Conservation (phyloP, 92 coral and sea anemone species). For the Palythoa grandiflora region DNA sequence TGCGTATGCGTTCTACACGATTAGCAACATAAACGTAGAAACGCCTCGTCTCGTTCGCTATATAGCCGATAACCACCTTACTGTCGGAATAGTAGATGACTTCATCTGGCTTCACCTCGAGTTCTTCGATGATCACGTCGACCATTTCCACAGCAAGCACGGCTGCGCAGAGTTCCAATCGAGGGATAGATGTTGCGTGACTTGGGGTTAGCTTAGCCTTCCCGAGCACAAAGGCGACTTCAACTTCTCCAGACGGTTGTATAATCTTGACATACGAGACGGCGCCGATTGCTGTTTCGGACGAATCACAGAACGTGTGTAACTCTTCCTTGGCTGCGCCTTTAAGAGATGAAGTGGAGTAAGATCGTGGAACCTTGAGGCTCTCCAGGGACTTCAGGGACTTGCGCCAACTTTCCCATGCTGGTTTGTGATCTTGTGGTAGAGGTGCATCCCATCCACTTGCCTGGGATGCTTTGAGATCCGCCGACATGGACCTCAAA, state of each 20-base stretch:
- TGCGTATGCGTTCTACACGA: slow-evolving; percentile 61
- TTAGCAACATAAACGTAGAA: slow-evolving; percentile 63
- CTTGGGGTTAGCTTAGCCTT: slow-evolving; percentile 67
- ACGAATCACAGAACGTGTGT: slow-evolving; percentile 66
- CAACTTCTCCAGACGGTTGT: slow-evolving; percentile 49
- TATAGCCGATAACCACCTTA: slow-evolving; percentile 68
- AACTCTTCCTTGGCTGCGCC: slow-evolving; percentile 38
- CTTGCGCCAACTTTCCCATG: slow-evolving; percentile 57
- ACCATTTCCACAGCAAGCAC: slow-evolving; percentile 63
- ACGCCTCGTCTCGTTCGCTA: slow-evolving; percentile 55
- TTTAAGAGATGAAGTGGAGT: slow-evolving; percentile 20
- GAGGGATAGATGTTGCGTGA: slow-evolving; percentile 60
- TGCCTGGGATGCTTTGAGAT: slow-evolving; percentile 54
- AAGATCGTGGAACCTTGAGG: slow-evolving; percentile 54
- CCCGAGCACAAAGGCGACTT: slow-evolving; percentile 64
- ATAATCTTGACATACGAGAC: slow-evolving; percentile 52
- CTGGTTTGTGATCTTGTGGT: slow-evolving; percentile 59
- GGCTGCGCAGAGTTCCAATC: slow-evolving; percentile 66
- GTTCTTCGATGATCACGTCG: slow-evolving; percentile 44
- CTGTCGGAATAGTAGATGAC: slow-evolving; percentile 62
- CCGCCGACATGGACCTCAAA: slow-evolving; percentile 58
- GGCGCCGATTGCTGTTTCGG: slow-evolving; percentile 51
- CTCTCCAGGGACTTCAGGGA: slow-evolving; percentile 52
- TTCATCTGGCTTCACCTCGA: slow-evolving; percentile 46
- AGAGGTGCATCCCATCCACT: slow-evolving; percentile 17